phyloP scores from a whole-genome alignment of 2,113 vertebrate genomes.

The Chaetops frenatus region DNA sequence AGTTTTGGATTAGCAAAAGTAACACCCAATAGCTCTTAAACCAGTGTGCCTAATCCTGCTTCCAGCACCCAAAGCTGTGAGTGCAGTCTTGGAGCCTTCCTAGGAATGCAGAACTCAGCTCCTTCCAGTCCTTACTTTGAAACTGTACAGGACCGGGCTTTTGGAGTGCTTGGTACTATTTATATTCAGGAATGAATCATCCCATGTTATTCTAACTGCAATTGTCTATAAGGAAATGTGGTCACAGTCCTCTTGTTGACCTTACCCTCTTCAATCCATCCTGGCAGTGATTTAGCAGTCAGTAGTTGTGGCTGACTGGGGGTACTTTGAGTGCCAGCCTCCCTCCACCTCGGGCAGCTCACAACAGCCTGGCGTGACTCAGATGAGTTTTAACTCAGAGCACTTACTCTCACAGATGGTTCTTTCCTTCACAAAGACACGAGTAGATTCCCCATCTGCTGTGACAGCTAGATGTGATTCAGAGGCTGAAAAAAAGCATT shows the following conservation, averaged over 20 bases:
- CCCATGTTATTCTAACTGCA: neutral
- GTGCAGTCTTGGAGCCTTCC: neutral
- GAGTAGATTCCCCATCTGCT: slow-evolving; percentile 4
- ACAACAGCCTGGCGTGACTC: neutral
- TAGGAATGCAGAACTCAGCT: neutral
- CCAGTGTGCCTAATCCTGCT: neutral
- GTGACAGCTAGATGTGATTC: slow-evolving; percentile 14
- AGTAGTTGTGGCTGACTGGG: neutral
- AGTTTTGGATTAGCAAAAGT: neutral
- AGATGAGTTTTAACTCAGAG: neutral
- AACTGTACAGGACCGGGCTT: neutral
- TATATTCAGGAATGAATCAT: slow-evolving; percentile 11
- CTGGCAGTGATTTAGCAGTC: neutral
- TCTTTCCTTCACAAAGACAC: neutral
- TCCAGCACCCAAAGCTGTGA: neutral
- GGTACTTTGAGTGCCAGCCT: neutral
- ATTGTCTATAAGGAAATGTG: neutral
- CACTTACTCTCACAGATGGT: neutral
- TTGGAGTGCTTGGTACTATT: neutral
- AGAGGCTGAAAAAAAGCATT: neutral
- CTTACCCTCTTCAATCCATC: neutral
- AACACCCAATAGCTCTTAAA: neutral
- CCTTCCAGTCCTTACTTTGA: neutral
- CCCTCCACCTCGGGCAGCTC: neutral
- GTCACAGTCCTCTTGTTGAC: neutral